Base-by-base conservation (phyloP, 2,113 vertebrate species). In the Gnathonemus echidnorhynchus region DNA sequence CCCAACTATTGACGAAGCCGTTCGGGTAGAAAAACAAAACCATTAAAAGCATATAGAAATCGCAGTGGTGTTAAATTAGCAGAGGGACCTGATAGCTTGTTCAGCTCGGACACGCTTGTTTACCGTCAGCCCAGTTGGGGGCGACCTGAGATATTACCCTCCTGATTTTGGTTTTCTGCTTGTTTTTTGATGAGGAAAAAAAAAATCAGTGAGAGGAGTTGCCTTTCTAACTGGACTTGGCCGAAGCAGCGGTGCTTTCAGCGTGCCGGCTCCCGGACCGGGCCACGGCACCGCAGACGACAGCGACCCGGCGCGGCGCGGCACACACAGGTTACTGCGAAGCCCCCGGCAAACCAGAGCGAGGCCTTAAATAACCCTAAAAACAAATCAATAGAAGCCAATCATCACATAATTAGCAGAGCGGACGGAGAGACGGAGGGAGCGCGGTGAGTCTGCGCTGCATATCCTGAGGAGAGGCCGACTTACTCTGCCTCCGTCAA, bases 301-400 rank as follows among this genome's bases (percentile, higher is more conserved):
- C 56, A 8, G 58, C 24, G 24, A 6, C 58, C 7, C 24, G 21
- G 58, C 4, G 17, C 31, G 50, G n/a, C 5, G 3, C 31, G 31
- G n/a, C 13, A 10, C n/a, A n/a, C 39, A 39, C 70, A 27, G 24
- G 46, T 3, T 77, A 27, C 88, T 50, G 39, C 17, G 31, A 45
- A 70, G 85, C 48, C 35, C 8, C 4, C 27, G 24, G 49, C 24
- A 48, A 87, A 52, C 4, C 86, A 56, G 27, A 53, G 86, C 13
- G n/a, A 35, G n/a, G 5, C 27, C 27, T 53, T 48, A 87, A 87
- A 52, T 52, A 87, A 87, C 48, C n/a, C 9, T 35, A 87, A 87
- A 87, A 87, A 56, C 50, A 87, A 87, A 87, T 87, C 49, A 87
- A 87, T 87, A 39, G 27, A 87, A 87, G 50, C 86, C 86, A 53